These are phyloP conservation scores for Drosophila pseudoobscura DNA, from an alignment of 1,140 invertebrate genomes.

Conservation along the genomic window DNA sequence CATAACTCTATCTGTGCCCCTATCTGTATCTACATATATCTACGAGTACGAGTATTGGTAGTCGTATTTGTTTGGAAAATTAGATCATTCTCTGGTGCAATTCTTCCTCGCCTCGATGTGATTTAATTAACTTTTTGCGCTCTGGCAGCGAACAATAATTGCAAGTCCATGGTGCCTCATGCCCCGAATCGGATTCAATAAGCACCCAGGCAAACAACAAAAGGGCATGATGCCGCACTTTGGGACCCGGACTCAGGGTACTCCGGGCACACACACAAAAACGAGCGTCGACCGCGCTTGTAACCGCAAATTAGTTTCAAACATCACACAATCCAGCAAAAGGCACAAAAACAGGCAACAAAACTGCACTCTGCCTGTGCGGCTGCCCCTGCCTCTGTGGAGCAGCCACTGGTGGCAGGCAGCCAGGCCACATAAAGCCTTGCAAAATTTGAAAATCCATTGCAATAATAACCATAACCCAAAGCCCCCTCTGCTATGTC, in stretches of 20 bases:
- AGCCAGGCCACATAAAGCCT: constrained; percentile 18
- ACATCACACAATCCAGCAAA: constrained; percentile 56
- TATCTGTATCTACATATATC: constrained; percentile 17
- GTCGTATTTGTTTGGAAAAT: constrained; percentile 28
- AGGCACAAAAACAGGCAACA: constrained; percentile 56
- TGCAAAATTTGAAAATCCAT: constrained; percentile 66
- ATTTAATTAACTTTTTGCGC: constrained; percentile 63
- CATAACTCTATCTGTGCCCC: neutral
- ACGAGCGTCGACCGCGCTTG: constrained; percentile 54
- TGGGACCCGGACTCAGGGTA: constrained; percentile 28
- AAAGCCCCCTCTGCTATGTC: neutral
- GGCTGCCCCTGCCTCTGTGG: constrained; percentile 22
- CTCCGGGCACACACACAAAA: constrained; percentile 6
- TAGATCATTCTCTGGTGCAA: constrained; percentile 62
- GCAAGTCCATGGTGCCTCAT: constrained; percentile 36
- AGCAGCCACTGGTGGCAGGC: constrained; percentile 16
- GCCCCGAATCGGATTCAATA: constrained; percentile 55
- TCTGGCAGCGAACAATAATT: constrained; percentile 44
- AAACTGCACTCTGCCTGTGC: constrained; percentile 49
- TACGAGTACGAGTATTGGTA: neutral
- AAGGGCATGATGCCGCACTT: constrained; percentile 79
- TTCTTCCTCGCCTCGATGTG: constrained; percentile 23
- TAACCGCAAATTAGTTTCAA: constrained; percentile 79
- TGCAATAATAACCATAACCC: constrained; percentile 58
- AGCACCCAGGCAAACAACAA: constrained; percentile 60